Base-by-base conservation (phyloP, 2,888 invertebrate species). In the Tetheella fluctuosa region DNA sequence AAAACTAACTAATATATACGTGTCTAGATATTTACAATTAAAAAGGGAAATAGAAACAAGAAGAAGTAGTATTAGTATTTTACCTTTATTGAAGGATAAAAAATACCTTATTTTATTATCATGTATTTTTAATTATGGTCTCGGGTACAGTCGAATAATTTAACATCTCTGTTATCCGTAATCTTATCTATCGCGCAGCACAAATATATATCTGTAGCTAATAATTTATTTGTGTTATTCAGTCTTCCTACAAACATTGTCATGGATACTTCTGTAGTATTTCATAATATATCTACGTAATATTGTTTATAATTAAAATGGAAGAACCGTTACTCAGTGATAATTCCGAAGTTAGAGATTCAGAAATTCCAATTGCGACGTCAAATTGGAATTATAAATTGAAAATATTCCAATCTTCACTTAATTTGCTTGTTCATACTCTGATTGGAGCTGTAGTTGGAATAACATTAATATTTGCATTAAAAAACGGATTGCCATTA, bases 361-460 rank as follows among this genome's bases (percentile, higher is more conserved):
- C 37, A 2, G 55, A 55, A 55, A 55, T 55, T 37, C 48, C 61
- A 13, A 23, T 42, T 17, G 52, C 25, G 62, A 60, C 62, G 30
- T 48, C 53, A 4, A 62, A 65, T 30, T 69, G 62, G 54, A 64
- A 69, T 42, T 79, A 81, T 64, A 72, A 67, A 13, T 60, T 84
- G 23, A 80, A 72, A 57, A 79, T 84, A 20, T 82, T 82, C 59
- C 79, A 81, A 57, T 79, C 80, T 0, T 62, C 80, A 1, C 54
- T 84, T 30, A 85, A 83, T 63, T 62, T 84, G 17, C 34, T 86
- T 13, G 80, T 83, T 0, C 85, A 86, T 58, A 70, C 86, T 23
- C 65, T 86, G 8, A 83, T 86, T 30, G 88, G 88, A 23, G 65
- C 77, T 34, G 75, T 81, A 10, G 83, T 85, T 6, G 82, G 82